These are phyloP conservation scores for zebrafish (Danio rerio) DNA, from an alignment of 2,113 vertebrate species.

Conservation along the genomic window GRCz12tu NC_133183.1:16304001-16304500, in stretches of 20 bases:
- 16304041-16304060: not conserved
- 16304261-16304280: constrained; percentile 21
- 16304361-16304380: constrained; percentile 65
- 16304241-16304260: constrained; percentile 56
- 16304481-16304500: constrained; percentile 80
- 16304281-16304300: constrained; percentile 5
- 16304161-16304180: constrained; percentile 63
- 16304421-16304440: not conserved
- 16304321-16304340: constrained; percentile 71
- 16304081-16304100: constrained; percentile 28
- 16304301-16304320: constrained; percentile 63
- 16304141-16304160: no score
- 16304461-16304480: constrained; percentile 80
- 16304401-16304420: not conserved
- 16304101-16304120: not conserved
- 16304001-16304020: not conserved
- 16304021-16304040: not conserved
- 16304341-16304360: constrained; percentile 42
- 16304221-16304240: constrained; percentile 72
- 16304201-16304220: constrained; percentile 60
- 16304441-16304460: constrained; percentile 63
- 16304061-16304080: not conserved
- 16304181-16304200: constrained; percentile 57
- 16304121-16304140: constrained; percentile 33
- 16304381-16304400: constrained; percentile 49